Conservation (phyloP, 1,140 invertebrate species). For the Euwallacea fornicatus region DNA sequence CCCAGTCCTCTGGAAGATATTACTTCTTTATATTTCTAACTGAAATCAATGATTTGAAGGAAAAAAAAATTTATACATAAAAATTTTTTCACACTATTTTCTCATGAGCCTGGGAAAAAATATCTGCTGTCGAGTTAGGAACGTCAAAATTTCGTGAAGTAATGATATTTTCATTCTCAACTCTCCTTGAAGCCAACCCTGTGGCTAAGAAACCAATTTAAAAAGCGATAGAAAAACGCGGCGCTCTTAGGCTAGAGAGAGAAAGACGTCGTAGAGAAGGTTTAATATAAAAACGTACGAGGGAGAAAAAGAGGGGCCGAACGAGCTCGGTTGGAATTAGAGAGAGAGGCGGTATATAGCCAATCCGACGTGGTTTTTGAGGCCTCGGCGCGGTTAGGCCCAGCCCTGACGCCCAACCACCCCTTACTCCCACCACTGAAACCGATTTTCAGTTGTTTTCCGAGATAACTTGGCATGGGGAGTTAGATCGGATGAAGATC, state of each 20-base stretch:
- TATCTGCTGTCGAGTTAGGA: no score
- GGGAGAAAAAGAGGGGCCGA: conserved; percentile 32
- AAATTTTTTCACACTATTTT: no score
- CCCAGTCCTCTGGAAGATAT: no score
- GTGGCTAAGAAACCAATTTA: conserved; percentile 29
- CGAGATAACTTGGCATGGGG: background rate
- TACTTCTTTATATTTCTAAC: no score
- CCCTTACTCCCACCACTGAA: conserved; percentile 47
- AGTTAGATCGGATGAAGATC: no score
- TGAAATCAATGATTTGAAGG: no score
- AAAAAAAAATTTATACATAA: no score
- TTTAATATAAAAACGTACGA: conserved; percentile 31
- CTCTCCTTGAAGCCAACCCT: conserved; percentile 32
- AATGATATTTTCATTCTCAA: no score
- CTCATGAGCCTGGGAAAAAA: no score
- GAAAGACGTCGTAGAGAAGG: conserved; percentile 35
- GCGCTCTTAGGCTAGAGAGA: conserved; percentile 38
- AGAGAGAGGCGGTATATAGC: conserved; percentile 50
- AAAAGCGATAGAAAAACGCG: conserved; percentile 34
- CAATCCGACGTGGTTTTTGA: conserved; percentile 56
- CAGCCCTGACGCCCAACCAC: conserved; percentile 52
- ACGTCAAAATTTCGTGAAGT: no score
- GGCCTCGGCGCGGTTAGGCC: conserved; percentile 53
- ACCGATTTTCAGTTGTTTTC: conserved; percentile 46
- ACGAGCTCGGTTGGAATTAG: conserved; percentile 35